Conservation (phyloP, 2,113 vertebrate genomes). For the Motacilla alba region DNA sequence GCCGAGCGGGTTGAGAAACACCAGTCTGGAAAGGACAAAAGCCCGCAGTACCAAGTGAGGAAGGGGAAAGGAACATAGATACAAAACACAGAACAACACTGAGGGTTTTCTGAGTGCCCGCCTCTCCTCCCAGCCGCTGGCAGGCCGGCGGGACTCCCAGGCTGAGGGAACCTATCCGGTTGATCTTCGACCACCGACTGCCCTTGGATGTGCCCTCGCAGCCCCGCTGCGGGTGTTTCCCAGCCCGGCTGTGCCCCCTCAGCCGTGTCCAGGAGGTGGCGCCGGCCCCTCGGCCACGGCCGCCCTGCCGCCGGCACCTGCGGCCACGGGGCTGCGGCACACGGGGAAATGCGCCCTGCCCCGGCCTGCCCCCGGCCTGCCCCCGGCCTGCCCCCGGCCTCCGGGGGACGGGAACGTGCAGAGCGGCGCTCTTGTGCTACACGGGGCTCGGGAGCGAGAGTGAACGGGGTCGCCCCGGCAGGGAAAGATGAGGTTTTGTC, state of each 20-base stretch:
- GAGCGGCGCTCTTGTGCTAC: background rate
- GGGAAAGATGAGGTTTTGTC: background rate
- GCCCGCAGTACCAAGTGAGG: fast-evolving
- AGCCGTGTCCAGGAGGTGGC: constrained; percentile 43
- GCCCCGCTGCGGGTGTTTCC: background rate
- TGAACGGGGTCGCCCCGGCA: fast-evolving
- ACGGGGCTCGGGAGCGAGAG: background rate
- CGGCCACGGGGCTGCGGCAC: background rate
- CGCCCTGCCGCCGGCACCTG: background rate
- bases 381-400: background rate
- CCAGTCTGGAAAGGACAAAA: background rate
- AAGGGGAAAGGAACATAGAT: background rate
- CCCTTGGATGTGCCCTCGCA: too few species aligned
- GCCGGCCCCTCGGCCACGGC: background rate
- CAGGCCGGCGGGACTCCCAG: background rate
- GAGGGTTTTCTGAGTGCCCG: background rate
- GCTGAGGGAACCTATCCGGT: fast-evolving
- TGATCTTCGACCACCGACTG: background rate
- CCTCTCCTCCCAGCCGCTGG: background rate
- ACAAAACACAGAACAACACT: background rate
- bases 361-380: background rate
- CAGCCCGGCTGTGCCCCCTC: background rate
- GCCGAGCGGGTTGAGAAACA: background rate
- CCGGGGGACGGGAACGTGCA: background rate
- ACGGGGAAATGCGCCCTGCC: fast-evolving